Evolutionary conservation across 2,888 invertebrate genomes (phyloP), one percentile per base, ranked within the genome.

Genomic region (Pristionchus mayeri): DNA sequence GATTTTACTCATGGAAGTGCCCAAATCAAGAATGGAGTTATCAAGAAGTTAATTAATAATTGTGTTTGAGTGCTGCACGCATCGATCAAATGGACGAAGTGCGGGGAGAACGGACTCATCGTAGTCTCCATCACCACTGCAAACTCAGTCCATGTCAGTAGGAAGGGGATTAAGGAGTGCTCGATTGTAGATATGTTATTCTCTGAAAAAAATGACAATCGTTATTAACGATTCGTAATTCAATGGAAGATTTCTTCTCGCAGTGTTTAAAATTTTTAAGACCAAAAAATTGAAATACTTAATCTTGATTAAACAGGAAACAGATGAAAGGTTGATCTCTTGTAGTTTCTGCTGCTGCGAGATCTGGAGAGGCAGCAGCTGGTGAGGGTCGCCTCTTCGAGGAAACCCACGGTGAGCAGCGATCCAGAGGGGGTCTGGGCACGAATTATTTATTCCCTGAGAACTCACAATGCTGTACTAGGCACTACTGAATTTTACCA

Each of bases 331-430:
- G 16, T 34, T 16, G 3, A 34, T 18, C 9, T 18, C 24, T 63
- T 81, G 13, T 63, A 82, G 81, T 82, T 48, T 37, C 3, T 82
- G 0, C 2, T 82, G 3, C 81, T 82, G 1, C 60, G 81, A 16
- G 81, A 82, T 27, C 34, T 82, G 60, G 81, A 82, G 30, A 34
- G 63, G 9, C 44, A 80, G 30, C 80, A 34, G 24, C 48, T 82
- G 18, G 71, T 44, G n/a, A 34, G 7, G 27, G 78, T 78, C 40
- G 78, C 78, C 24, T 21, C 34, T 4, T 21, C 78, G 40, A 50
- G n/a, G 30, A 52, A 7, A 50, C 21, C 9, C 16, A 78, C 18
- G 78, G 78, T 78, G 30, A 50, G 76, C n/a, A n/a, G n/a, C n/a
- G n/a, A n/a, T n/a, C n/a, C n/a, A n/a, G 18, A 40, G 63, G 57